Conservation (phyloP, 2,888 invertebrate genomes). For the Atrina japonica region DNA sequence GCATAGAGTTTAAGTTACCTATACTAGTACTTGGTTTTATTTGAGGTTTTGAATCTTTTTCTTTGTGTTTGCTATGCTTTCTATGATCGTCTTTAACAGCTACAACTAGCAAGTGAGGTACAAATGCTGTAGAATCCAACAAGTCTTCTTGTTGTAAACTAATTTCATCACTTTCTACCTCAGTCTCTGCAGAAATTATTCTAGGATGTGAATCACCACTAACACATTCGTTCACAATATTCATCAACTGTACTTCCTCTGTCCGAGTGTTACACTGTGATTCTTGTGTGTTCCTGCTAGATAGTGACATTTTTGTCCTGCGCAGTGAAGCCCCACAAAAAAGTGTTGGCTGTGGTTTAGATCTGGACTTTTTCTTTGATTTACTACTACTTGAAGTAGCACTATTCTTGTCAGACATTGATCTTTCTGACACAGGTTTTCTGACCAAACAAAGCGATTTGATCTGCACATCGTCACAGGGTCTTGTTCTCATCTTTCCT, state of each 20-base stretch:
- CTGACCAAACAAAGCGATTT: constrained; percentile 69
- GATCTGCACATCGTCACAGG: constrained; percentile 75
- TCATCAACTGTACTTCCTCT: constrained; percentile 86
- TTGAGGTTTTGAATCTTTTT: constrained; percentile 53
- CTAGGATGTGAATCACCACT: constrained; percentile 81
- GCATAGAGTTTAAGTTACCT: constrained; percentile 49
- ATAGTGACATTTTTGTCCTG: constrained; percentile 57
- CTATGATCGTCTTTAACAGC: constrained; percentile 54
- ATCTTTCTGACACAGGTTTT: constrained; percentile 56
- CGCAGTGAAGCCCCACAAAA: constrained; percentile 80
- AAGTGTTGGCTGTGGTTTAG: constrained; percentile 71
- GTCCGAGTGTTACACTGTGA: constrained; percentile 45
- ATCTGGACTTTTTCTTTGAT: constrained; percentile 26
- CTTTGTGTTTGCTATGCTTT: constrained; percentile 50
- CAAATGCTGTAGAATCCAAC: constrained; percentile 54
- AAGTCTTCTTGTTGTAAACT: constrained; percentile 42
- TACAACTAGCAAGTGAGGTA: constrained; percentile 68
- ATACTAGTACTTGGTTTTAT: constrained; percentile 40
- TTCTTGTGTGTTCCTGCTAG: constrained; percentile 49
- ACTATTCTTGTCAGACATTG: constrained; percentile 28
- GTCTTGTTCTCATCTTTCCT: constrained; percentile 58
- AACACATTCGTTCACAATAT: constrained; percentile 88
- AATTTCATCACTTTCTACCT: constrained; percentile 8
- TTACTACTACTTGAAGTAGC: constrained; percentile 26
- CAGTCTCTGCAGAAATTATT: constrained; percentile 82